Evolutionary conservation across 2,888 invertebrate genomes (phyloP).

Genomic region (Ceratothoa steindachneri): DNA sequence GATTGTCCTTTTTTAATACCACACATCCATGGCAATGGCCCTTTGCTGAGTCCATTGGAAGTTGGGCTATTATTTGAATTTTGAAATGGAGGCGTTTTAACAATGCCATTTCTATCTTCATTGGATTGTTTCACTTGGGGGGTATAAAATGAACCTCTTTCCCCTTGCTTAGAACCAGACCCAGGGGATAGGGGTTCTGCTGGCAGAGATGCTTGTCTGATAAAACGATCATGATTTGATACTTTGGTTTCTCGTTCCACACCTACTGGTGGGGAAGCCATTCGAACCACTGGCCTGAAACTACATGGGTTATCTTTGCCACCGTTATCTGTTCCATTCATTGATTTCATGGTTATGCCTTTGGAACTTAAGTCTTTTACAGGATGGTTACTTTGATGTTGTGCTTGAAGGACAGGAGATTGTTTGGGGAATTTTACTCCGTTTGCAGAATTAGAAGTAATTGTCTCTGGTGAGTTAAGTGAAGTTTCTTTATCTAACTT

Average conservation of each 20-base stretch:
- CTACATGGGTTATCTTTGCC: not conserved
- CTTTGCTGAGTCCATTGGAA: slow-evolving; percentile 26
- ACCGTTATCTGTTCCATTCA: not conserved
- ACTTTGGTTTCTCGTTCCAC: not conserved
- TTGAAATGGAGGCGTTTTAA: not conserved
- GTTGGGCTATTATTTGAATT: slow-evolving; percentile 22
- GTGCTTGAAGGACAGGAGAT: too few relatives aligned
- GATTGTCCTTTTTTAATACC: slow-evolving; percentile 27
- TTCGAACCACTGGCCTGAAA: not conserved
- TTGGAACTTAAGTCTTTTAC: not conserved
- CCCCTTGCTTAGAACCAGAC: slow-evolving; percentile 16
- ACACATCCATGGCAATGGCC: slow-evolving; percentile 47
- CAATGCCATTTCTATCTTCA: not conserved
- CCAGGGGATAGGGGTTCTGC: slow-evolving; percentile 24
- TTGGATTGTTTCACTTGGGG: slow-evolving; percentile 10
- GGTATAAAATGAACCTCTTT: slow-evolving; percentile 20
- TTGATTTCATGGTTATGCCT: not conserved
- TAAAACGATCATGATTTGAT: slow-evolving; percentile 9
- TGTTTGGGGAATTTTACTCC: too few relatives aligned
- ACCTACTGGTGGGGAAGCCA: not conserved
- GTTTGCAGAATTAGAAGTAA: too few relatives aligned
- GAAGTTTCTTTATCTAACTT: too few relatives aligned
- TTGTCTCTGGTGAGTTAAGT: too few relatives aligned
- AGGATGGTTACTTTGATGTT: too few relatives aligned
- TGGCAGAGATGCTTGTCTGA: slow-evolving; percentile 30